Conservation (phyloP, 1,140 invertebrate species). For the Bombyx mori region ASM3026992v2 NC_085108.1:577501-578000, state of each 20-base stretch:
- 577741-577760: slow-evolving; percentile 14
- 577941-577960: slow-evolving; percentile 56
- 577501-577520: not conserved
- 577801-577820: slow-evolving; percentile 37
- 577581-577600: slow-evolving; percentile 25
- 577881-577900: slow-evolving; percentile 38
- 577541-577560: slow-evolving; percentile 42
- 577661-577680: slow-evolving; percentile 14
- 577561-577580: slow-evolving; percentile 42
- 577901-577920: slow-evolving; percentile 44
- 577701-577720: slow-evolving; percentile 22
- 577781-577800: slow-evolving; percentile 4
- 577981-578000: slow-evolving; percentile 50
- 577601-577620: slow-evolving; percentile 18
- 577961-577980: slow-evolving; percentile 51
- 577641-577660: slow-evolving; percentile 19
- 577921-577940: slow-evolving; percentile 51
- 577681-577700: slow-evolving; percentile 16
- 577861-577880: slow-evolving; percentile 44
- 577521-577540: slow-evolving; percentile 1
- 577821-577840: slow-evolving; percentile 35
- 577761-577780: not conserved
- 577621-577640: slow-evolving; percentile 22
- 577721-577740: slow-evolving; percentile 20
- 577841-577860: slow-evolving; percentile 43